Percentiles rank a stretch among this genome's conserved stretches.
These are phyloP conservation scores for Mycalesis mineus DNA, from an alignment of 2,888 invertebrate species.

Conservation along the genomic window DNA sequence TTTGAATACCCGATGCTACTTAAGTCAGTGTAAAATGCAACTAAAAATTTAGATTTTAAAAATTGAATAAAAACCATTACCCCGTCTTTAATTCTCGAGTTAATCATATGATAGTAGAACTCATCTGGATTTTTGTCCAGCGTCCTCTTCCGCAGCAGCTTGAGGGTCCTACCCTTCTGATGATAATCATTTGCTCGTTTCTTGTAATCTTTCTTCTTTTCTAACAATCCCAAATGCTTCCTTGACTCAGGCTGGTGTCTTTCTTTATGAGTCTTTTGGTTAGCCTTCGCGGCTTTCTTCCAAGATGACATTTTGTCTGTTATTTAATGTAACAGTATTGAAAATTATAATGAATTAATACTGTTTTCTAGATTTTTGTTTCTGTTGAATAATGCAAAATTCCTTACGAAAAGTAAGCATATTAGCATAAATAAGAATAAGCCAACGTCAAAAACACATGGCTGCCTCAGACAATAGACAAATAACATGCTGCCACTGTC, in stretches of 20 bases:
- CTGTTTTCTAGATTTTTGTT: too few relatives aligned
- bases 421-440: neutral
- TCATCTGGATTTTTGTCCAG: constrained; percentile 98
- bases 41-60: too few relatives aligned
- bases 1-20: too few relatives aligned
- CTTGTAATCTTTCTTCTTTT: constrained; percentile 94
- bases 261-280: constrained; percentile 90
- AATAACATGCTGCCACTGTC: too few relatives aligned
- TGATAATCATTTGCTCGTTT: constrained; percentile 87
- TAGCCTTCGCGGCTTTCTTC: constrained; percentile 91
- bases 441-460: constrained; percentile 1
- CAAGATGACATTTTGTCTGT: constrained; percentile 87
- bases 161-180: constrained; percentile 89
- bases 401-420: neutral
- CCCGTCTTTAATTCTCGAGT: constrained; percentile 84
- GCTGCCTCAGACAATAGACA: neutral
- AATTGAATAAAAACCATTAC: constrained; percentile 42
- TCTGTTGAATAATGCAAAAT: neutral
- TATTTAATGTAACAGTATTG: neutral
- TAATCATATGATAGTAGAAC: constrained; percentile 98
- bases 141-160: constrained; percentile 88
- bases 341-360: too few relatives aligned
- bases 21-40: too few relatives aligned
- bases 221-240: constrained; percentile 87
- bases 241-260: constrained; percentile 89